A percentile compares a stretch with the other conserved stretches of the same genome.
Conservation (phyloP, 2,888 invertebrate genomes). For the Branchellion lobata region DNA sequence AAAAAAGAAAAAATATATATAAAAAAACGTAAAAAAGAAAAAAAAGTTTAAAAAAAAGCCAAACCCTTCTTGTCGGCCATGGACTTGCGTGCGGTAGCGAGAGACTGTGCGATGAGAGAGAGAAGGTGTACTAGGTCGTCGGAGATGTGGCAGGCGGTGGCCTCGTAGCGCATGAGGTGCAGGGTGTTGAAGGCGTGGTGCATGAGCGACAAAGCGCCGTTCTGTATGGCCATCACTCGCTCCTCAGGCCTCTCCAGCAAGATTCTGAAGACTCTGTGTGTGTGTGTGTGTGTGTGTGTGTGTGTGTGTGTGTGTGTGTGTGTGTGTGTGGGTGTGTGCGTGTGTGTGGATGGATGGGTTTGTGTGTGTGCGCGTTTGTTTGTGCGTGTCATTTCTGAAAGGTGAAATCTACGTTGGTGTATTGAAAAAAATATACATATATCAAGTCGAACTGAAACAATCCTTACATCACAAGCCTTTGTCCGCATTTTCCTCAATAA, state of each 20-base stretch:
- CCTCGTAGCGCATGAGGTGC: conserved; percentile 90
- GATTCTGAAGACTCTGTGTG: conserved; percentile 71
- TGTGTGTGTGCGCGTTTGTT: not conserved
- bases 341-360: not conserved
- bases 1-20: not conserved
- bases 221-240: conserved; percentile 82
- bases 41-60: not conserved
- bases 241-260: conserved; percentile 86
- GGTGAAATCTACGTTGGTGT: no score
- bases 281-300: not conserved
- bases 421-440: no score
- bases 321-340: not conserved
- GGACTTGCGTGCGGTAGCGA: conserved; percentile 62
- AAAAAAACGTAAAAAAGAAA: not conserved
- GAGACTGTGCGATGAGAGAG: conserved; percentile 64
- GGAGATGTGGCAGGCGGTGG: conserved; percentile 81
- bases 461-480: no score
- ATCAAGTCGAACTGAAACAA: no score
- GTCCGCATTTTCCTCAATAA: no score
- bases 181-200: conserved; percentile 72
- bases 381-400: no score
- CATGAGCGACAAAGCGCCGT: conserved; percentile 79
- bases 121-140: conserved; percentile 82
- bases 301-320: not conserved
- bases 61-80: conserved; percentile 52